These are phyloP conservation scores for Lampris incognitus DNA, from an alignment of 2,113 vertebrate genomes.

Conservation along the genomic window DNA sequence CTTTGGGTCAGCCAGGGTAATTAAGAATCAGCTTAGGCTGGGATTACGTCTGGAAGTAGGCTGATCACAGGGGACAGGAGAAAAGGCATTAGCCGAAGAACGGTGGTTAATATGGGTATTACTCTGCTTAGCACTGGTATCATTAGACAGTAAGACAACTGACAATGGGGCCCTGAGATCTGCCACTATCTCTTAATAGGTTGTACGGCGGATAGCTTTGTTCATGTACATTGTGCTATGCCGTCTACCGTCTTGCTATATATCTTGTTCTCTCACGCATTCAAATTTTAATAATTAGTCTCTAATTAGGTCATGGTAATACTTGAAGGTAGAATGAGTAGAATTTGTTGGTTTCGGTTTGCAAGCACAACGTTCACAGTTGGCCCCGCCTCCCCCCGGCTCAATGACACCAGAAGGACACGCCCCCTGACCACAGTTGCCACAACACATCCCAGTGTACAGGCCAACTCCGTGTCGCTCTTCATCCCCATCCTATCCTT, in stretches of 20 bases:
- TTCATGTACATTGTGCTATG: constrained; percentile 47
- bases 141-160: constrained; percentile 73
- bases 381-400: no score
- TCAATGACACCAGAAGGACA: no score
- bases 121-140: constrained; percentile 71
- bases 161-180: constrained; percentile 69
- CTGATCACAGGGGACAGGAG: constrained; percentile 75
- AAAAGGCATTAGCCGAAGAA: constrained; percentile 74
- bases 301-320: constrained; percentile 68
- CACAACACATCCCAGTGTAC: no score
- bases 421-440: no score
- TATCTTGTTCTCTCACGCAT: constrained; percentile 47
- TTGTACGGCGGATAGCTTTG: constrained; percentile 68
- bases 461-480: no score
- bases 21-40: constrained; percentile 77
- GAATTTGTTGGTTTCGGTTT: no score
- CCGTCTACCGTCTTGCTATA: constrained; percentile 54
- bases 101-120: constrained; percentile 78
- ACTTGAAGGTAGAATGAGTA: not conserved
- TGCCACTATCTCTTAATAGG: constrained; percentile 58
- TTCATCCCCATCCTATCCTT: no score
- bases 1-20: constrained; percentile 74
- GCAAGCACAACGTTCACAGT: no score
- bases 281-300: constrained; percentile 64
- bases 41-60: constrained; percentile 72